phyloP scores from a whole-genome alignment of 2,888 invertebrate species.

The Drosophila subquinaria region DNA sequence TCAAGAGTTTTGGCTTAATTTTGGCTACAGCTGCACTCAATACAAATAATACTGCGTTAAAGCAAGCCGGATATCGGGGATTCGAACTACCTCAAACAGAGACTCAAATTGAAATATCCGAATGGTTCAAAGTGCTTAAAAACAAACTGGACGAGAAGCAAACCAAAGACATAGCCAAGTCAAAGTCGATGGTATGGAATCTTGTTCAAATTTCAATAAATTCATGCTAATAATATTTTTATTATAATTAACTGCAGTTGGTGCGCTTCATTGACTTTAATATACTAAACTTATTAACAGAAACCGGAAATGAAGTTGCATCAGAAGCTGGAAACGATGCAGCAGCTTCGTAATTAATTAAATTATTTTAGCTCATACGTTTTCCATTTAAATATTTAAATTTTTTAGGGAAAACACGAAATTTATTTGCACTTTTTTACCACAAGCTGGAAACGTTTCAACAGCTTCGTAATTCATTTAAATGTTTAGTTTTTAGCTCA shows the following conservation, averaged over 20 bases:
- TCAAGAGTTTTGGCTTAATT: slow-evolving; percentile 54
- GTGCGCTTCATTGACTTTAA: slow-evolving; percentile 62
- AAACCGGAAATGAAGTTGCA: slow-evolving; percentile 24
- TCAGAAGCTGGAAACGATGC: slow-evolving; percentile 40
- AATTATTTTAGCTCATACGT: not conserved
- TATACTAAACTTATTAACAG: slow-evolving; percentile 38
- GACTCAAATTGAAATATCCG: slow-evolving; percentile 30
- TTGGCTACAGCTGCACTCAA: slow-evolving; percentile 50
- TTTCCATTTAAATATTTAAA: not conserved
- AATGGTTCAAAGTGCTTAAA: slow-evolving; percentile 58
- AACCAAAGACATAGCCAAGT: slow-evolving; percentile 18
- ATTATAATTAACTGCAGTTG: slow-evolving; percentile 34
- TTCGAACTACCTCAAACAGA: slow-evolving; percentile 55
- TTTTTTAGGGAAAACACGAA: too few relatives aligned
- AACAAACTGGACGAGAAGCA: slow-evolving; percentile 53
- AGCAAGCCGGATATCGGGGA: slow-evolving; percentile 61
- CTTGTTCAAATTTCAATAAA: not conserved
- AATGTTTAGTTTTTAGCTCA: not conserved
- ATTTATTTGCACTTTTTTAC: too few relatives aligned
- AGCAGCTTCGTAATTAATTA: not conserved
- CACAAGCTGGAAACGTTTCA: not conserved
- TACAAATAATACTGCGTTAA: slow-evolving; percentile 43
- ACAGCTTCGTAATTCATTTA: not conserved
- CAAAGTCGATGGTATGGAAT: slow-evolving; percentile 38
- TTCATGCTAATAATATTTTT: not conserved